A percentile compares a stretch with the other conserved stretches of the same genome.
Evolutionary conservation across 2,113 vertebrate species (phyloP).

Genomic region (Myotis lucifugus): DNA sequence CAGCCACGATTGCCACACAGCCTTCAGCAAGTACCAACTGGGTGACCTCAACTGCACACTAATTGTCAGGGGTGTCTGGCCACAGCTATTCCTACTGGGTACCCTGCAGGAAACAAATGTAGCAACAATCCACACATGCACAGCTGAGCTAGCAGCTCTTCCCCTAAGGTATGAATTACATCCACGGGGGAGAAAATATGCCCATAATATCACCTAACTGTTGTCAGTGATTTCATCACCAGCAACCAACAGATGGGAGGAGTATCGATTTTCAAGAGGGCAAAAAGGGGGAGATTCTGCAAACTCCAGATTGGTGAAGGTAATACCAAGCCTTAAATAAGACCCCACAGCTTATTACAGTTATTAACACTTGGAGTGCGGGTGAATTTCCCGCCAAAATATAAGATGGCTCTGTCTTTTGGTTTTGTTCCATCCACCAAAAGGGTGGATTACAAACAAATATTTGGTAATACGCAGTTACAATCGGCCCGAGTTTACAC

Average conservation of each 20-base stretch:
- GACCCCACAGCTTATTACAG: neutral
- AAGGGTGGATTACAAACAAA: too few relatives aligned
- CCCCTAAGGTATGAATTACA: slow-evolving; percentile 8
- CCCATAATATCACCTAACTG: neutral
- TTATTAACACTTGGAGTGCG: too few relatives aligned
- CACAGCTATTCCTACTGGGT: neutral
- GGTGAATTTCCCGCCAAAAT: too few relatives aligned
- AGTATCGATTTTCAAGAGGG: neutral
- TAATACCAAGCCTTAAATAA: neutral
- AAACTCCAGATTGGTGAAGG: neutral
- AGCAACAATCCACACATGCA: too few relatives aligned
- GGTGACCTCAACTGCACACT: neutral
- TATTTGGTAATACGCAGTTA: too few relatives aligned
- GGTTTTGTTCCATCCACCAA: too few relatives aligned
- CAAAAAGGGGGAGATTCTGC: neutral
- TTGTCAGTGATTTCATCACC: slow-evolving; percentile 13
- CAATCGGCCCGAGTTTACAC: too few relatives aligned
- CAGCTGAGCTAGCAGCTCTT: neutral
- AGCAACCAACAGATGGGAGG: neutral
- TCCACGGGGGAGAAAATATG: neutral
- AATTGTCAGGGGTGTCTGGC: neutral
- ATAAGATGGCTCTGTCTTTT: too few relatives aligned
- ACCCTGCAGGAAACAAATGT: neutral
- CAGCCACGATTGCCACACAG: neutral
- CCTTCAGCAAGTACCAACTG: neutral